Base-by-base conservation (phyloP, 2,113 vertebrate genomes). In the Axis porcinus region DNA sequence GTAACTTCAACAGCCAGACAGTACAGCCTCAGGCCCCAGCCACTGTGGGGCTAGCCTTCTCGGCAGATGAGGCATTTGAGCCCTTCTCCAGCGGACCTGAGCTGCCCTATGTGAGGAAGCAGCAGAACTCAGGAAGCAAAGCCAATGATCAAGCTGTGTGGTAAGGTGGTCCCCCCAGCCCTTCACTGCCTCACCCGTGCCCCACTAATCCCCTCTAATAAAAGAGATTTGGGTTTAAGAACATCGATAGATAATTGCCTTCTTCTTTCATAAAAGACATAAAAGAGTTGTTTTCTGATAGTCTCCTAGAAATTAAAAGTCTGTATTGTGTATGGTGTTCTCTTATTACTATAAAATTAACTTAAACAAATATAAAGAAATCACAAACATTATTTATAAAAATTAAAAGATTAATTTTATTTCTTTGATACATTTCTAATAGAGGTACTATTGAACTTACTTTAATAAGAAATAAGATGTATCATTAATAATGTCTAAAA, bases 21-120 rank as follows among this genome's bases (percentile, higher is more conserved):
- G 99, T 99, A 47, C 98, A 99, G 97, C 99, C 99, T 45, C 99
- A 99, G 97, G 99, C 99, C 57, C 99, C 99, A n/a, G 99, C 99
- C 95, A 99, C 99, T 33, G 99, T 99, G 76, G 99, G 99, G 94
- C 98, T 99, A 97, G 99, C 99, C 57, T 99, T 99, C 97, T 98
- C 99, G 90, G 96, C 99, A 97, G 99, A 99, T 99, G 98, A 67
- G 98, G 30, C 30, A 52, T n/a, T 13, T n/a, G 30, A 82, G 2
- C 79, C 79, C 6, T 52, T 82, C 30, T 52, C 47, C 79, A n/a
- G 30, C 30, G 5, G 17, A 82, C 79, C 30, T 33, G 30, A 82
- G 79, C 30, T n/a, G 17, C 30, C 47, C 47, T 52, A 47, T 14
- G 47, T 52, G 47, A 82, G 19, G 19, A 13, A 7, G 47, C 79